These are phyloP conservation scores for Pocillopora damicornis DNA, from an alignment of 64 coral and sea anemone genomes.

Conservation along the genomic window DNA sequence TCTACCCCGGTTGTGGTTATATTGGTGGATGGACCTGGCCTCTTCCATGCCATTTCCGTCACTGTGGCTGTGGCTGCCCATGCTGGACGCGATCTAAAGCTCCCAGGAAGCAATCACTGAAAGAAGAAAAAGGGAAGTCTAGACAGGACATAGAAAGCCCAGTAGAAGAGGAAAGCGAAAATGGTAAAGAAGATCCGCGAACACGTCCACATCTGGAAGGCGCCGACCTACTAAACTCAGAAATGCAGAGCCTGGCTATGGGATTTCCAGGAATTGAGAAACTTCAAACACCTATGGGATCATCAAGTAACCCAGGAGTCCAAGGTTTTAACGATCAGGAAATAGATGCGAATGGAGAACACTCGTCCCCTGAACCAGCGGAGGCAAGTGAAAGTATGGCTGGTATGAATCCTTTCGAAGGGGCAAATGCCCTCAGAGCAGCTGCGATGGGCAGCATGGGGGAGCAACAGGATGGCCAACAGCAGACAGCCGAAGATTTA, in stretches of 20 bases:
- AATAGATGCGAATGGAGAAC: not conserved
- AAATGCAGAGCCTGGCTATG: constrained; percentile 30
- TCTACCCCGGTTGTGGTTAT: constrained; percentile 80
- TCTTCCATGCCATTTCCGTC: constrained; percentile 8
- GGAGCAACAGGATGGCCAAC: not conserved
- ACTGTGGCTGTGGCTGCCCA: constrained; percentile 15
- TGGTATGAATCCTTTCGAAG: not conserved
- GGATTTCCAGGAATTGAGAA: constrained; percentile 29
- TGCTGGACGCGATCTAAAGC: constrained; percentile 55
- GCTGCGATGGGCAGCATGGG: not conserved
- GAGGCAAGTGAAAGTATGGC: not conserved
- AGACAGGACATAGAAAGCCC: constrained; percentile 75
- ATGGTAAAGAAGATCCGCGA: constrained; percentile 4
- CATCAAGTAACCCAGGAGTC: not conserved
- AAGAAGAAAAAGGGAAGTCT: constrained; percentile 45
- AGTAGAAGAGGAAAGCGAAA: not conserved
- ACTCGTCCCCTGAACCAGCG: not conserved
- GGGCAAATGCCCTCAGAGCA: not conserved
- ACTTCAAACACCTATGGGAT: constrained; percentile 18
- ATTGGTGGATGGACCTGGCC: constrained; percentile 43
- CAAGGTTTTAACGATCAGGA: constrained; percentile 1
- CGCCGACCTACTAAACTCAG: not conserved
- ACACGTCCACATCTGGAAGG: constrained; percentile 33
- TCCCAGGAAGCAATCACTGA: constrained; percentile 42
- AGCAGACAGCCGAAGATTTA: not conserved